Percentiles rank a stretch among this genome's conserved stretches.
phyloP scores from a whole-genome alignment of 2,888 invertebrate species.

The Nineta flava region DNA sequence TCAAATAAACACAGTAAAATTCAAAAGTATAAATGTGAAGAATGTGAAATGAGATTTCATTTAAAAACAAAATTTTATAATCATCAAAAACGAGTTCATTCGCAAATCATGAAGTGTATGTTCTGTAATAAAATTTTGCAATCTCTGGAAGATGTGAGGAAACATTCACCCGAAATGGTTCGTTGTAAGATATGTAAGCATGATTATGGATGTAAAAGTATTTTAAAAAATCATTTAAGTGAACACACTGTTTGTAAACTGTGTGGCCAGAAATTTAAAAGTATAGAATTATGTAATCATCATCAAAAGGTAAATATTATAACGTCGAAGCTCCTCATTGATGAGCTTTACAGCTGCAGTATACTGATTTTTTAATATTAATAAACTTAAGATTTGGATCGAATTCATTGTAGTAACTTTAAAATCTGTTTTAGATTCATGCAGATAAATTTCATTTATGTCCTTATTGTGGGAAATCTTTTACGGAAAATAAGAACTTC shows the following conservation, averaged over 20 bases:
- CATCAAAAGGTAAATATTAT: too few relatives aligned
- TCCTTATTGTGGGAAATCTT: neutral
- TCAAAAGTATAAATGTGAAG: neutral
- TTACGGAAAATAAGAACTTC: too few relatives aligned
- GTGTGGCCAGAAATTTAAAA: neutral
- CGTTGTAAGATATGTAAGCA: neutral
- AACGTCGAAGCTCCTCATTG: too few relatives aligned
- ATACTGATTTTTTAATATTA: neutral
- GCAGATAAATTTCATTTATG: neutral
- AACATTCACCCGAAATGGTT: neutral
- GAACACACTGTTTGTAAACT: neutral
- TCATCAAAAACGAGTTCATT: neutral
- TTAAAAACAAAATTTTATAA: neutral
- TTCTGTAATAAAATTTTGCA: neutral
- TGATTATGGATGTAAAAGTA: neutral
- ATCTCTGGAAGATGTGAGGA: neutral
- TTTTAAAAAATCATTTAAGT: neutral
- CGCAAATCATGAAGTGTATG: neutral
- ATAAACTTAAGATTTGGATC: neutral
- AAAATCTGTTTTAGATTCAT: neutral
- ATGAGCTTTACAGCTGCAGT: too few relatives aligned
- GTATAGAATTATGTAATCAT: neutral
- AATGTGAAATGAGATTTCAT: neutral
- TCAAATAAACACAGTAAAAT: neutral
- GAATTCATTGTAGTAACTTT: neutral